These are phyloP conservation scores for Elanus axillaris DNA, from an alignment of 2,113 vertebrate species.

Conservation along the genomic window DNA sequence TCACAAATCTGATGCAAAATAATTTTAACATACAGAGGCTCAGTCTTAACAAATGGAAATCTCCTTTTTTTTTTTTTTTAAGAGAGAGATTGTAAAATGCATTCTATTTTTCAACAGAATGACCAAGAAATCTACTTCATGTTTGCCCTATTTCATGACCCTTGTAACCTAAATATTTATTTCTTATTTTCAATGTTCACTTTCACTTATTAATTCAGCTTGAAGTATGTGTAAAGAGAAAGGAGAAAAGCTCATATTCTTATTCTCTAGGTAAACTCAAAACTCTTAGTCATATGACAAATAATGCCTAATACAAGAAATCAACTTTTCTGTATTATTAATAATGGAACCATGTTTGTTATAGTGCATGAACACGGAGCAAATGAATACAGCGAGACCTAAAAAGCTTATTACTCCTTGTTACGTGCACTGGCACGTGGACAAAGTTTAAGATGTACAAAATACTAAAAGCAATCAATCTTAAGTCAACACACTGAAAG, in stretches of 20 bases:
- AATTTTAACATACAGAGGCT: background rate
- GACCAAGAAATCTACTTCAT: background rate
- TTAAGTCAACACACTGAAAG: constrained; percentile 57
- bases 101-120: background rate
- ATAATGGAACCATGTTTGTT: background rate
- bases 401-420: constrained; percentile 36
- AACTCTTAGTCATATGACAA: background rate
- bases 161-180: background rate
- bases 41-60: background rate
- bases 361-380: background rate
- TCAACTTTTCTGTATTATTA: constrained; percentile 1
- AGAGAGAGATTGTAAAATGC: background rate
- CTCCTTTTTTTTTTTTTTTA: background rate
- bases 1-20: background rate
- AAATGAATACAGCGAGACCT: background rate
- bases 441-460: constrained; percentile 32
- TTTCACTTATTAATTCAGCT: background rate
- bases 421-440: background rate
- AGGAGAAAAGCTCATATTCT: background rate
- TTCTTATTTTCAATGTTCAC: background rate
- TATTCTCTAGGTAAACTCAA: background rate
- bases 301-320: constrained; percentile 15
- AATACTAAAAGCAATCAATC: constrained; percentile 63
- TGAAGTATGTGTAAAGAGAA: background rate
- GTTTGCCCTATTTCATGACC: background rate